Evolutionary conservation across 2,113 vertebrate species (phyloP).

Genomic region (Numida meleagris): DNA sequence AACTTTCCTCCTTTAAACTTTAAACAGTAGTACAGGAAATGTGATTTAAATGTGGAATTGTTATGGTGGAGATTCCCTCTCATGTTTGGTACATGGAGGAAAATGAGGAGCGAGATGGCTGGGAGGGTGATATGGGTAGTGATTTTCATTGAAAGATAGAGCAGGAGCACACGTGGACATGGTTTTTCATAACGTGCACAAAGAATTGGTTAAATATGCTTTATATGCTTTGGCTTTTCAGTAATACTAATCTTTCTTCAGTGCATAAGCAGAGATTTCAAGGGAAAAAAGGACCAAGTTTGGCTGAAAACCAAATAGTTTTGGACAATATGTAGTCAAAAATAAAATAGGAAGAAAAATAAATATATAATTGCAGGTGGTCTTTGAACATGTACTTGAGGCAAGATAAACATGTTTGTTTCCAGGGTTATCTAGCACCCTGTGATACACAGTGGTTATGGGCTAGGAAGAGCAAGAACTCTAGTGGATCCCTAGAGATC

Average conservation of each 20-base stretch:
- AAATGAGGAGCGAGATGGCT: not conserved
- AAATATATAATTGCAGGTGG: not conserved
- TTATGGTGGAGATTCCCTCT: not conserved
- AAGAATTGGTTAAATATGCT: not conserved
- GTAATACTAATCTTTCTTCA: not conserved
- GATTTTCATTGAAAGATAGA: not conserved
- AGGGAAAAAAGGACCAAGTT: not conserved
- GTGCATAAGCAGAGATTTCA: not conserved
- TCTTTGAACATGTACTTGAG: not conserved
- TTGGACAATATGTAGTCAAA: no score
- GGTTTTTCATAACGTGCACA: not conserved
- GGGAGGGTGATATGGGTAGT: accelerated
- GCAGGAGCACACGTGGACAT: not conserved
- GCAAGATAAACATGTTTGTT: not conserved
- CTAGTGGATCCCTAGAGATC: not conserved
- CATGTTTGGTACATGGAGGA: accelerated
- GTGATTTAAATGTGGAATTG: not conserved
- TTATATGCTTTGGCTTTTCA: not conserved
- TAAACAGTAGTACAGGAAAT: not conserved
- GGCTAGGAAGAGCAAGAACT: not conserved
- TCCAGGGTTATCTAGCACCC: not conserved
- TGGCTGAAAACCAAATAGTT: not conserved
- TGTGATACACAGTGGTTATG: accelerated
- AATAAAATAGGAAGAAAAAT: not conserved
- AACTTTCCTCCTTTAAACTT: not conserved